These are phyloP conservation scores for Caenorhabditis brenneri DNA, from an alignment of 1,140 invertebrate species.

Conservation along the genomic window DNA sequence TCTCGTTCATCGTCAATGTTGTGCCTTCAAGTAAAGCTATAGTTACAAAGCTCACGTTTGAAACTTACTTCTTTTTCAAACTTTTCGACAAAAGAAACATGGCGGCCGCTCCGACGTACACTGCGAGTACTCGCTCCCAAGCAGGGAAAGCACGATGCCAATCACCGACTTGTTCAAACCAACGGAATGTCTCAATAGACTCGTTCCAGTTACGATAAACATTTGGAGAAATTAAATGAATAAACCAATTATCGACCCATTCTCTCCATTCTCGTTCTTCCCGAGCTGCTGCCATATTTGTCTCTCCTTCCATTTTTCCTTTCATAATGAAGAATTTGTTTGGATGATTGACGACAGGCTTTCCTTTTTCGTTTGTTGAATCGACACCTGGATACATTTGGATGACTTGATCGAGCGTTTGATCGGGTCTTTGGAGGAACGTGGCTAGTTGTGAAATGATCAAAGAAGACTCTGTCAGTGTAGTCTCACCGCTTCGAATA, in stretches of 20 bases:
- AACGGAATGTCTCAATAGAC: constrained; percentile 85
- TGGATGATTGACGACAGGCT: constrained; percentile 76
- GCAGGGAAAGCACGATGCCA: constrained; percentile 87
- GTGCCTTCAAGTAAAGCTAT: constrained; percentile 75
- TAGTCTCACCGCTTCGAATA: constrained; percentile 74
- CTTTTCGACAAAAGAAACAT: constrained; percentile 92
- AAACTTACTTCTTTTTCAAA: constrained; percentile 80
- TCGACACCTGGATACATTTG: constrained; percentile 82
- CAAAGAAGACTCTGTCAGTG: constrained; percentile 89
- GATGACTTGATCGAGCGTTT: constrained; percentile 78
- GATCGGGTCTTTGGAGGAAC: constrained; percentile 77
- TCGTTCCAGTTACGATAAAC: constrained; percentile 87
- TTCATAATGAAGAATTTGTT: constrained; percentile 96
- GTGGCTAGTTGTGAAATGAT: constrained; percentile 88
- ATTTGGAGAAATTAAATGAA: constrained; percentile 89
- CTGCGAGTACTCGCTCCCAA: constrained; percentile 84
- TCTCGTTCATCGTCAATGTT: constrained; percentile 83
- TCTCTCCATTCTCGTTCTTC: constrained; percentile 90
- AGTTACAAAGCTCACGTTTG: not conserved
- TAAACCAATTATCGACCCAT: constrained; percentile 83
- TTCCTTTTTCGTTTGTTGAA: constrained; percentile 71
- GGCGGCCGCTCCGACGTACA: constrained; percentile 88
- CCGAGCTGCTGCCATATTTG: constrained; percentile 73
- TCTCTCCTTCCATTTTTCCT: constrained; percentile 70
- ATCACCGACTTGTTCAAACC: constrained; percentile 87